Conservation (phyloP, 2,113 vertebrate species). For the Aramus guarauna region DNA sequence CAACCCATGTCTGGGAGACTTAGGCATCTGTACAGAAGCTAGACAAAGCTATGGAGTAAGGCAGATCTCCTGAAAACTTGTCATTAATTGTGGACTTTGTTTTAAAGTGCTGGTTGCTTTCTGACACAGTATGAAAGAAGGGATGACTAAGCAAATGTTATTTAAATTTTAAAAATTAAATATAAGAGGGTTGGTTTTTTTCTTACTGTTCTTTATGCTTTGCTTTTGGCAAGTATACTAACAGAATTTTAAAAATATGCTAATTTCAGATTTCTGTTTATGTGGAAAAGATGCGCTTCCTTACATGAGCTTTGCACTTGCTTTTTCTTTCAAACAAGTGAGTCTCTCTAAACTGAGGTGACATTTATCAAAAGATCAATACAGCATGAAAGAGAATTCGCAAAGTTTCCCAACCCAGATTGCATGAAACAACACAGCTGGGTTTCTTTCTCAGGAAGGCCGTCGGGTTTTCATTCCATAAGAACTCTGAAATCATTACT, state of each 20-base stretch:
- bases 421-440: constrained; percentile 5
- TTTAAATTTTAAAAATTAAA: neutral
- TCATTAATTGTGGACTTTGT: neutral
- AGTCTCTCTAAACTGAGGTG: neutral
- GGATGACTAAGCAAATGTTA: neutral
- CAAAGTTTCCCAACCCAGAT: constrained; percentile 1
- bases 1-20: neutral
- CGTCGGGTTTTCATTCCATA: neutral
- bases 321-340: constrained; percentile 5
- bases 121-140: neutral
- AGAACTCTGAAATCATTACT: neutral
- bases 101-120: neutral
- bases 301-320: neutral
- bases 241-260: neutral
- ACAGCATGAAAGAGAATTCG: neutral
- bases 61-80: neutral
- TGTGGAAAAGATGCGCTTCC: neutral
- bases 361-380: constrained; percentile 9
- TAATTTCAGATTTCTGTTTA: neutral
- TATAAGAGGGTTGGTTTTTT: neutral
- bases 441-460: neutral
- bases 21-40: neutral
- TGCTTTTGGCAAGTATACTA: neutral
- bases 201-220: neutral
- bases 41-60: neutral